Conservation (phyloP, 2,888 invertebrate genomes). For the Sarcophaga caerulescens region DNA sequence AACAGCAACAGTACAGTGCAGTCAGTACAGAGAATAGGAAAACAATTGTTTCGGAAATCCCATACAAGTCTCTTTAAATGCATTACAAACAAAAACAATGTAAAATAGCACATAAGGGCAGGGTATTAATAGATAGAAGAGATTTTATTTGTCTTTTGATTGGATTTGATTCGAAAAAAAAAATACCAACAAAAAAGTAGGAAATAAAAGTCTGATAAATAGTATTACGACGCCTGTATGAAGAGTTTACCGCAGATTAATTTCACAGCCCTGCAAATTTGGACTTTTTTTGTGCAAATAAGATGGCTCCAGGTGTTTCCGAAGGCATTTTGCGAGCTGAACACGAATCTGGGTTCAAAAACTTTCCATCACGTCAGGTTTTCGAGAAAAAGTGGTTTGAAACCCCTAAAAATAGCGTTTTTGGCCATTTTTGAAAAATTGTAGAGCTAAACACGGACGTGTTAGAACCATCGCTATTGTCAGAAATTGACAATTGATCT, state of each 20-base stretch:
- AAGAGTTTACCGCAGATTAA: neutral
- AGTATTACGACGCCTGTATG: conserved; percentile 33
- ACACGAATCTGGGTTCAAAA: too few species aligned
- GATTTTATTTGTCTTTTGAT: conserved; percentile 38
- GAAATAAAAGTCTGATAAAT: conserved; percentile 36
- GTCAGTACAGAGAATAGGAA: neutral
- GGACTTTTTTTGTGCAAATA: too few species aligned
- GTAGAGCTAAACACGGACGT: too few species aligned
- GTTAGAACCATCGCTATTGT: too few species aligned
- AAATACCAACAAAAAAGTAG: neutral
- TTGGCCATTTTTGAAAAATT: too few species aligned
- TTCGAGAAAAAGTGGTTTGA: too few species aligned
- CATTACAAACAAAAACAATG: conserved; percentile 37
- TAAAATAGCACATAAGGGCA: conserved; percentile 29
- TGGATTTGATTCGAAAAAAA: conserved; percentile 6
- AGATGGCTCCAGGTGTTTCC: too few species aligned
- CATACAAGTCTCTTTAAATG: conserved; percentile 8
- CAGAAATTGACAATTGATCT: too few species aligned
- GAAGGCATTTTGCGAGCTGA: too few species aligned
- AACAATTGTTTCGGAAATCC: conserved; percentile 50
- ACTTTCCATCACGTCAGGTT: too few species aligned
- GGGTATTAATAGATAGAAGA: neutral
- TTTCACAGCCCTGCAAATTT: too few species aligned
- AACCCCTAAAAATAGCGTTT: too few species aligned
- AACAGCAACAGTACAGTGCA: neutral